Base-by-base conservation (phyloP, 2,888 invertebrate species). In the Cordilura impudica region DNA sequence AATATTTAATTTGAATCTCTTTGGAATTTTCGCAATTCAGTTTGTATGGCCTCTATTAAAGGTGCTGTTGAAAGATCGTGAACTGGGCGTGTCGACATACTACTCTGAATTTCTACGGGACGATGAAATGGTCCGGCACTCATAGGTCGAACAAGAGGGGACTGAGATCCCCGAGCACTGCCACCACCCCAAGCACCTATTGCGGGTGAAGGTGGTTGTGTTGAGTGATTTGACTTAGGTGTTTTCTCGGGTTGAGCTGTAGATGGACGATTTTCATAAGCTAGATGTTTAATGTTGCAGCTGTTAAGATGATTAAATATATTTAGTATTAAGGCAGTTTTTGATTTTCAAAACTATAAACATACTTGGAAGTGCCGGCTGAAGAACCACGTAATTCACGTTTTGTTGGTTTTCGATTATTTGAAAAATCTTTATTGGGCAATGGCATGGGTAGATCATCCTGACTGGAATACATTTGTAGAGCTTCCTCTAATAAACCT, bases 41-140 rank as follows among this genome's bases (percentile, higher is more conserved):
- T 93, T 88, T 95, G 96, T 86, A 97, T 96, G 81, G 96, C 95
- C 51, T 94, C 93, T 84, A 97, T 96, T 23, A 96, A 91, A 0
- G 96, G 96, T 12, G 95, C 92, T 0, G 96, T 96, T 0, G 96
- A 95, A 88, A 96, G 94, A 60, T 91, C 91, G n/a, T 86, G 82
- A 54, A 91, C 91, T n/a, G 86, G 82, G 16, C 90, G 85, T 56
- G 78, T 19, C 1, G 70, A 19, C 2, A 63, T 49, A 7, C 65
- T 60, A 39, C 81, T 66, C 3, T 90, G 91, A 49, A 87, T 84
- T 12, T 91, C 86, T 78, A 89, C 89, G 2, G 92, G 92, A 19
- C 91, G 89, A 76, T 93, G 92, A 84, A 93, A 91, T 2, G 93
- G 92, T 0, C 93, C 94, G 0, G 94, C 94, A 85, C 94, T 94